phyloP scores from a whole-genome alignment of 2,797 vertebrate genomes.

The Oophaga sylvatica region DNA sequence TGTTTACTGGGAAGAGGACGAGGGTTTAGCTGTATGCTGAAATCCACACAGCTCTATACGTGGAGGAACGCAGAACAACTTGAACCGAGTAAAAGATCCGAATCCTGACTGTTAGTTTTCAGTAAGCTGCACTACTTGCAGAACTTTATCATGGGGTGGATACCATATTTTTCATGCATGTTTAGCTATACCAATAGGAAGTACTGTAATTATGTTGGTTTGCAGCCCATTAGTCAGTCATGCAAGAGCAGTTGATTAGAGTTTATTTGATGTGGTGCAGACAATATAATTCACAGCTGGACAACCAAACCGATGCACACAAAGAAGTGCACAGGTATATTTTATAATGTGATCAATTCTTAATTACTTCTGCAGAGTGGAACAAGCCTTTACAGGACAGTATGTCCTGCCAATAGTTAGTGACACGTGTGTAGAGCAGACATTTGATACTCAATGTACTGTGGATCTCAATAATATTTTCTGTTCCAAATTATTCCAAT shows the following conservation, averaged over 20 bases:
- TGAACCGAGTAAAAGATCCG: too few relatives aligned
- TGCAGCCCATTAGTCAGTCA: not conserved
- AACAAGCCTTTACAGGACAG: slow-evolving; percentile 24
- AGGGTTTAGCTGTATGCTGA: too few relatives aligned
- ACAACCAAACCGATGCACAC: not conserved
- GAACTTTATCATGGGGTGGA: too few relatives aligned
- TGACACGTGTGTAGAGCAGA: slow-evolving; percentile 24
- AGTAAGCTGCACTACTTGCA: too few relatives aligned
- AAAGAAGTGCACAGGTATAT: not conserved
- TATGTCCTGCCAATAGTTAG: slow-evolving; percentile 37
- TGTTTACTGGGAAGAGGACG: too few relatives aligned
- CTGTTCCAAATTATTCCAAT: slow-evolving; percentile 34
- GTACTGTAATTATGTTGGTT: not conserved
- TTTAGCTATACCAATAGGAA: too few relatives aligned
- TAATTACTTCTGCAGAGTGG: slow-evolving; percentile 40
- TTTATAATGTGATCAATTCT: slow-evolving; percentile 8
- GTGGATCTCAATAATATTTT: slow-evolving; percentile 15
- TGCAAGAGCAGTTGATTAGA: not conserved
- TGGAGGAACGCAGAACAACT: too few relatives aligned
- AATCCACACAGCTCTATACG: too few relatives aligned
- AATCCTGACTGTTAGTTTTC: too few relatives aligned
- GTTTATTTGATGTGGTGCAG: not conserved
- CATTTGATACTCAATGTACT: slow-evolving; percentile 30
- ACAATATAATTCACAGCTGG: slow-evolving; percentile 21
- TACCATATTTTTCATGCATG: too few relatives aligned